Evolutionary conservation across 2,888 invertebrate genomes (phyloP).

Genomic region (Protodeltote pygarga): DNA sequence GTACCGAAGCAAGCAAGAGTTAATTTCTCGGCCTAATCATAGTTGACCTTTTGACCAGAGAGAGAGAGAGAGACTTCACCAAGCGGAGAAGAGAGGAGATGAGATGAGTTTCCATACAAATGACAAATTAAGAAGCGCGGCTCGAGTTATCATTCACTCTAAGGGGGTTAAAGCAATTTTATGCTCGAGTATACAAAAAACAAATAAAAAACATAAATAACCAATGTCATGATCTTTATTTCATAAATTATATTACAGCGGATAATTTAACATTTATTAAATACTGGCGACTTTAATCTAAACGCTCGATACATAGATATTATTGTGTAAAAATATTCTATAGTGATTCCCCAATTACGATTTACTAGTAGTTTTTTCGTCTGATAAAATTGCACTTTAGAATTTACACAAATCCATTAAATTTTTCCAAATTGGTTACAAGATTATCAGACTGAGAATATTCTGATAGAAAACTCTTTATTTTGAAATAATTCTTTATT

Average conservation of each 20-base stretch:
- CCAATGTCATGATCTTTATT: slow-evolving; percentile 58
- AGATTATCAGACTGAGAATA: neutral
- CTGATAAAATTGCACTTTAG: slow-evolving; percentile 14
- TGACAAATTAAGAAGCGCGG: too few species aligned
- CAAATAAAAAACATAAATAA: slow-evolving; percentile 33
- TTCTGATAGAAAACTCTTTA: neutral
- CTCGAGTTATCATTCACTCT: too few species aligned
- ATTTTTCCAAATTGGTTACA: neutral
- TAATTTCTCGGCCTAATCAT: too few species aligned
- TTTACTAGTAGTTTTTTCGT: neutral
- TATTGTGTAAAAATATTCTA: slow-evolving; percentile 10
- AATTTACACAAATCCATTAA: neutral
- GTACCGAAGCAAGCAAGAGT: too few species aligned
- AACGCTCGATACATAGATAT: slow-evolving; percentile 15
- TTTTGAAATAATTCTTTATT: too few species aligned
- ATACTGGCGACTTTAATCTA: slow-evolving; percentile 32
- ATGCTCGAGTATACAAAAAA: neutral
- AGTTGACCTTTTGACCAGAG: too few species aligned
- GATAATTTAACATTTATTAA: slow-evolving; percentile 44
- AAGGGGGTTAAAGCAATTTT: neutral
- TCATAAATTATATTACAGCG: slow-evolving; percentile 51
- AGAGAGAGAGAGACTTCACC: too few species aligned
- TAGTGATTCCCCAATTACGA: slow-evolving; percentile 3
- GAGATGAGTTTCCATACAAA: too few species aligned
- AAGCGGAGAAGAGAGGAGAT: too few species aligned